Evolutionary conservation across 2,113 vertebrate genomes (phyloP), one percentile per base, ranked within the genome.

Genomic region (Rhagologus leucostigma): DNA sequence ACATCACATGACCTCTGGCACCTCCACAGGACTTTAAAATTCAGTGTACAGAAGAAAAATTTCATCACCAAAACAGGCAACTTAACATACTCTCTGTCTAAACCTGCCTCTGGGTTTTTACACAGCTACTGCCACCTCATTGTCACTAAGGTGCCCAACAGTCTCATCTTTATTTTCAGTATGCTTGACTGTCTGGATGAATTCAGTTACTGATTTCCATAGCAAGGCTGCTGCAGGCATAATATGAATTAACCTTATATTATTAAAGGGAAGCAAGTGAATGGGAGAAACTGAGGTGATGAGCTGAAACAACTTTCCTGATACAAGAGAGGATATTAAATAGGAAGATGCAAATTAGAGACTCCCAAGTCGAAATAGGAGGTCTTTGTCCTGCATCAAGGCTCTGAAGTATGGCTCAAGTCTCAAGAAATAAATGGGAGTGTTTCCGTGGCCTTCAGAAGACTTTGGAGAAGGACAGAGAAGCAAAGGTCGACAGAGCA

Each of bases 401-500:
- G 20, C n/a, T 23, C 50, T 55, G 2, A 74, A 67, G 18, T 19
- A 75, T 0, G 0, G 32, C 71, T 57, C 22, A 76, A 33, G 16
- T n/a, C 47, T 59, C 42, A 84, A 20, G 39, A 92, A 96, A 70
- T 11, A 92, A 60, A 84, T 7, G 29, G 39, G 23, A 88, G 24
- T 33, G 13, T 75, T 87, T 96, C 75, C 64, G 47, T 9, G 47
- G 59, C 71, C 82, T 70, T 91, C 82, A 60, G 47, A 63, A 87
- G 75, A 67, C 47, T 65, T 67, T 77, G 47, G 71, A 94, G 46
- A 69, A 95, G 35, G 78, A 90, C 2, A 14, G 59, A 70, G n/a
- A 88, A 91, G 60, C 39, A 94, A 96, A 96, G 73, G 79, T 96
- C 93, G 89, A 64, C 41, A 27, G 11, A 84, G 80, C 53, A 91